These are phyloP conservation scores for Nematopogon swammerdamellus DNA, from an alignment of 2,888 invertebrate species.

Conservation along the genomic window DNA sequence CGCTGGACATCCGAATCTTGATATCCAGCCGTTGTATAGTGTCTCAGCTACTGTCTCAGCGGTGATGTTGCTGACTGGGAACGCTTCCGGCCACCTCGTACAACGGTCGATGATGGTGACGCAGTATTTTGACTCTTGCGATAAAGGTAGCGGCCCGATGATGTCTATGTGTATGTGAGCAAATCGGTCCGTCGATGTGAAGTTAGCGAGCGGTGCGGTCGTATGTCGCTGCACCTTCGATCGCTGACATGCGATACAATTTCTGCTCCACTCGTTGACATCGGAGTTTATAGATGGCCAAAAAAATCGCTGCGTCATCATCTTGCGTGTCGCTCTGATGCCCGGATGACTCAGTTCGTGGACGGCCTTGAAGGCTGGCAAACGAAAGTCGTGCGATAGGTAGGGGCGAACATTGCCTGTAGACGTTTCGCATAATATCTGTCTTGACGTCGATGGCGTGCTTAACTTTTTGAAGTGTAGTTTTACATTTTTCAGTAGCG, in stretches of 20 bases:
- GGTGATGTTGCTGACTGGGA: constrained; percentile 21
- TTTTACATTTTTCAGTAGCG: constrained; percentile 2
- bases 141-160: constrained; percentile 26
- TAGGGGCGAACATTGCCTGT: constrained; percentile 9
- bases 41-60: constrained; percentile 24
- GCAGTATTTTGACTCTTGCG: constrained; percentile 18
- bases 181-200: constrained; percentile 3
- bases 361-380: constrained; percentile 8
- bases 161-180: constrained; percentile 12
- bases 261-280: constrained; percentile 5
- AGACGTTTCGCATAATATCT: constrained; percentile 5
- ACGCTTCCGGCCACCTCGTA: constrained; percentile 24
- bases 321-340: constrained; percentile 2
- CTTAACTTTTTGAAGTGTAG: constrained; percentile 1
- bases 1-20: constrained; percentile 23
- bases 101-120: constrained; percentile 21
- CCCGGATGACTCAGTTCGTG: constrained; percentile 11
- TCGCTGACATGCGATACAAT: constrained; percentile 7
- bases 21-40: constrained; percentile 22
- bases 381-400: constrained; percentile 10
- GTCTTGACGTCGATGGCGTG: not conserved
- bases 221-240: constrained; percentile 10
- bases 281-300: constrained; percentile 8
- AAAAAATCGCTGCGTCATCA: constrained; percentile 2
- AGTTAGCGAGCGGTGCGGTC: constrained; percentile 3